Evolutionary conservation across 2,888 invertebrate species (phyloP).

Genomic region (Ellobium chinense): DNA sequence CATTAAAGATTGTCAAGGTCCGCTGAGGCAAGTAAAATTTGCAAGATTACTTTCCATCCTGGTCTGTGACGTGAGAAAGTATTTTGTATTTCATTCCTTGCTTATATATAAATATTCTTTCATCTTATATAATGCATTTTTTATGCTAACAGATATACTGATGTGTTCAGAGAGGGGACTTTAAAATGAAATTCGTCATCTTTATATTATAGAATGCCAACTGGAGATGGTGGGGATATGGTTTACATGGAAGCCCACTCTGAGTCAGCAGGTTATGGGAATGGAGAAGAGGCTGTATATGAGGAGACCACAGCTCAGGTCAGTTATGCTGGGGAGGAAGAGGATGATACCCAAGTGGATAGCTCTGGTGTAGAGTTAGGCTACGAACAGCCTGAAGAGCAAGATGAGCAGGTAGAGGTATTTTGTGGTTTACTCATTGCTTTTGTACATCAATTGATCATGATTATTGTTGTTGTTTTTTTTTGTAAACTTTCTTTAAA

Average conservation of each 20-base stretch:
- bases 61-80: too few relatives aligned
- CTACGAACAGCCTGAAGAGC: slow-evolving; percentile 39
- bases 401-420: slow-evolving; percentile 36
- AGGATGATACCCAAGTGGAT: slow-evolving; percentile 10
- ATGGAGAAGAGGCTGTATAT: neutral
- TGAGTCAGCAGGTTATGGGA: slow-evolving; percentile 16
- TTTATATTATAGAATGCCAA: neutral
- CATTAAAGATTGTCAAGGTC: too few relatives aligned
- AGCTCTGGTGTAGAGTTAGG: slow-evolving; percentile 35
- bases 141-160: neutral
- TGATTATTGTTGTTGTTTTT: too few relatives aligned
- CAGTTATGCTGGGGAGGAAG: neutral
- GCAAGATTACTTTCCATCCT: too few relatives aligned
- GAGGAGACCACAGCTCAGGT: neutral
- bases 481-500: too few relatives aligned
- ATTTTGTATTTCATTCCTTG: too few relatives aligned
- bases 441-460: too few relatives aligned
- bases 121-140: neutral
- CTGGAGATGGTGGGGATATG: slow-evolving; percentile 3
- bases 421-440: too few relatives aligned
- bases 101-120: too few relatives aligned
- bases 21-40: too few relatives aligned
- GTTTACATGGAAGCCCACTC: neutral
- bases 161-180: neutral
- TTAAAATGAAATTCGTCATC: too few relatives aligned